Evolutionary conservation across 2,888 invertebrate genomes (phyloP).

Genomic region (Apamea sordens): DNA sequence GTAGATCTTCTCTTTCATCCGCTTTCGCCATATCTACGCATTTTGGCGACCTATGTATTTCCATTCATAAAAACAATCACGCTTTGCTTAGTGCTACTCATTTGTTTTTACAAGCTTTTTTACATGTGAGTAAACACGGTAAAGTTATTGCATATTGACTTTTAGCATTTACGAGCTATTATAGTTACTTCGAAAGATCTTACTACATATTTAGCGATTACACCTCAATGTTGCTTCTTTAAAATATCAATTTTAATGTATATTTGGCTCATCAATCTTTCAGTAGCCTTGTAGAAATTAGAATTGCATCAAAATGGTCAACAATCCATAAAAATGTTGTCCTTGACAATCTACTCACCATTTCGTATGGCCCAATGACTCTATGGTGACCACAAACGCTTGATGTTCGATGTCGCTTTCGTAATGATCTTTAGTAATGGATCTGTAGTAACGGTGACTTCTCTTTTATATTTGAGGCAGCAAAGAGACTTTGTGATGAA

Average conservation of each 20-base stretch:
- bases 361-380: neutral
- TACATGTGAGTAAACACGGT: neutral
- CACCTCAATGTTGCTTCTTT: neutral
- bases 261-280: neutral
- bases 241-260: neutral
- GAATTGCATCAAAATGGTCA: constrained; percentile 20
- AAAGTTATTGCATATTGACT: neutral
- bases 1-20: neutral
- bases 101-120: neutral
- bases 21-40: neutral
- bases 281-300: neutral
- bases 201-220: neutral
- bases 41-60: neutral
- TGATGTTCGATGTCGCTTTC: constrained; percentile 1
- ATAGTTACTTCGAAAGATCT: neutral
- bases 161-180: neutral
- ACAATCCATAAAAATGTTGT: neutral
- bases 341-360: constrained; percentile 12
- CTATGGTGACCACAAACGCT: neutral
- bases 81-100: neutral
- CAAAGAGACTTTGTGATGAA: constrained; percentile 23
- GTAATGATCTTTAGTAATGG: constrained; percentile 22
- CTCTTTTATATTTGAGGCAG: neutral
- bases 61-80: neutral
- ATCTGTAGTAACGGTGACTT: constrained; percentile 18